These are phyloP conservation scores for Sycophila texana DNA, from an alignment of 2,888 invertebrate species.

Conservation along the genomic window DNA sequence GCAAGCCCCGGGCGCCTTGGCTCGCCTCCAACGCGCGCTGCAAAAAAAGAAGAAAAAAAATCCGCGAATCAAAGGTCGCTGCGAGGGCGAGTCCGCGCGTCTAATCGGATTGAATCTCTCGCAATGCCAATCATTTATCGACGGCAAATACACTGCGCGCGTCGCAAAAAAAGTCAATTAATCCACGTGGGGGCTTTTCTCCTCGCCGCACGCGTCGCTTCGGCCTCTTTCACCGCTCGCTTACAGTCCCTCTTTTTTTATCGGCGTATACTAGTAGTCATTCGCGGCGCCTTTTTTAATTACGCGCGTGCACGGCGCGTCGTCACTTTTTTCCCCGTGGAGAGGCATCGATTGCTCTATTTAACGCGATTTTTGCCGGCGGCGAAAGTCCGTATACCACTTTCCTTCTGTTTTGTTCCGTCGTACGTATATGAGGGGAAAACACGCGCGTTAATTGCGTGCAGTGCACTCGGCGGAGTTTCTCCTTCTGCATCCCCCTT, in stretches of 20 bases:
- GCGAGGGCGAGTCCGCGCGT: background rate
- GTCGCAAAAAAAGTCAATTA: conserved; percentile 32
- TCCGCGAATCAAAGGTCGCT: background rate
- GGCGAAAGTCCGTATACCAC: conserved; percentile 50
- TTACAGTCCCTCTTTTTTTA: background rate
- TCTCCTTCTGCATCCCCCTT: no score
- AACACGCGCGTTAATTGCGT: background rate
- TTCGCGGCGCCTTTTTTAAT: conserved; percentile 38
- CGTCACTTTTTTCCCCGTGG: background rate
- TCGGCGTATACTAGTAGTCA: background rate
- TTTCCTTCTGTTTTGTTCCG: conserved; percentile 43
- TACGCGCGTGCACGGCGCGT: background rate
- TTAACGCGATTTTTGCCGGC: conserved; percentile 15
- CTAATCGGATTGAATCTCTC: background rate
- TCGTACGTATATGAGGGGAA: background rate
- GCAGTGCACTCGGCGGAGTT: background rate
- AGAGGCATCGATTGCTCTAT: conserved; percentile 46
- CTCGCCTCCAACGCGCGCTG: no score
- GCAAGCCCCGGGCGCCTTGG: no score
- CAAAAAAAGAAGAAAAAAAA: no score
- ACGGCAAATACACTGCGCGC: background rate
- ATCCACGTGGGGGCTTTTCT: conserved; percentile 31
- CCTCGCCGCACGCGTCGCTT: background rate
- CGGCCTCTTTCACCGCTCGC: conserved; percentile 1
- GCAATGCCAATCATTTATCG: conserved; percentile 1